Evolutionary conservation across 2,113 vertebrate species (phyloP), one percentile per base, ranked within the genome.

Genomic region (Strigops habroptila): DNA sequence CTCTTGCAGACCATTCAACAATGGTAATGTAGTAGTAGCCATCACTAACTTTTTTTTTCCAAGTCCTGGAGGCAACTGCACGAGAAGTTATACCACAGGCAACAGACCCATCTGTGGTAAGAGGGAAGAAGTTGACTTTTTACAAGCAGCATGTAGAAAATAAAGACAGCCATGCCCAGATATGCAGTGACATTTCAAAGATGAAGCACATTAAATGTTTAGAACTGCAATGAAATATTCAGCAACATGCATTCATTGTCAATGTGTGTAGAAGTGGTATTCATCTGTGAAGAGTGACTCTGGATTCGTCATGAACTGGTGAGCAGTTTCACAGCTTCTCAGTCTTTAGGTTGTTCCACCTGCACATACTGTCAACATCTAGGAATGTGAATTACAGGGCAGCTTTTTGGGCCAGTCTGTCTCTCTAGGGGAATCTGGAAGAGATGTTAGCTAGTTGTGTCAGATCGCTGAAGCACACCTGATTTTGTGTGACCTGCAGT

Each of bases 151-250:
- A 41, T 3, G 3, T 59, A 43, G 37, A 62, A 90, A 94, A 60
- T 24, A 75, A 86, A 83, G 39, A 10, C 64, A 62, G n/a, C 18
- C 51, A 37, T 60, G 33, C 79, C 69, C 64, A 57, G 33, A 60
- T 86, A 35, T 39, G 73, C 62, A 78, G 76, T 81, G 88, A 88
- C 55, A 84, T 95, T 91, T 88, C 44, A 41, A 82, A 91, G 44
- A 90, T 35, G 37, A 44, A 90, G 46, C 35, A n/a, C n/a, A 65
- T 76, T 57, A 78, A 86, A 33, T 46, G 39, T 82, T 92, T 79
- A 71, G 52, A 9, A 31, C 21, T 57, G 10, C 13, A 70, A 35
- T 82, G 35, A 88, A 78, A 90, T 44, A 75, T 59, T 80, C 64
- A 88, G 44, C 57, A 78, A 22, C 71, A 44, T 71, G 28, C 19